A percentile compares a stretch with the other conserved stretches of the same genome.
Conservation (phyloP, 2,113 vertebrate genomes). For the Austrofundulus limnaeus region DNA sequence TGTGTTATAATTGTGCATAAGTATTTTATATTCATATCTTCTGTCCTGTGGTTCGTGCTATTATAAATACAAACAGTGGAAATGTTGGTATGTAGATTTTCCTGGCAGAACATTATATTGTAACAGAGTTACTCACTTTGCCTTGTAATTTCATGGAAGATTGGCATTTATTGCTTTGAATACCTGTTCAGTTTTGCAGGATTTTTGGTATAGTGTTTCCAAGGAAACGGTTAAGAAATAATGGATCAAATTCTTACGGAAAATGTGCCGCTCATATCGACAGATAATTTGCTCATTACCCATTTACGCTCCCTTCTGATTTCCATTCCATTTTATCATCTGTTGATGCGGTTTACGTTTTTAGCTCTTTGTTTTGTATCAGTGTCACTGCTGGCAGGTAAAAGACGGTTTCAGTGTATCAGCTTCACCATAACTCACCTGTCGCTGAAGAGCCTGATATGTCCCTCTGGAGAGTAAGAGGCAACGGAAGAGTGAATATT, state of each 20-base stretch:
- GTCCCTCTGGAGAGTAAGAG: not conserved
- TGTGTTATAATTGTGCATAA: no score
- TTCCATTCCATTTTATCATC: not conserved
- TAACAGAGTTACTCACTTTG: no score
- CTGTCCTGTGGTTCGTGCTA: no score
- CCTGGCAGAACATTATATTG: not conserved
- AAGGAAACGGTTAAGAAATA: not conserved
- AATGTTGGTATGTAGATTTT: not conserved
- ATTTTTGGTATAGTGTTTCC: no score
- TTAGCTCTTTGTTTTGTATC: not conserved
- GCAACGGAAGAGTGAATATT: not conserved
- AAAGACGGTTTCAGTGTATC: not conserved
- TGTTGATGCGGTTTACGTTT: not conserved
- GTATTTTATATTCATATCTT: no score
- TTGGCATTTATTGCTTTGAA: no score
- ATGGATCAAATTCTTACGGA: not conserved
- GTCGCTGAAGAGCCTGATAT: not conserved
- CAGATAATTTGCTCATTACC: not conserved
- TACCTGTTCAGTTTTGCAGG: no score
- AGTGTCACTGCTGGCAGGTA: not conserved
- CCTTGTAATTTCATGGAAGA: no score
- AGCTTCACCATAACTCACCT: constrained; percentile 1
- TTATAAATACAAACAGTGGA: no score
- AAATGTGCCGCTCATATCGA: not conserved
- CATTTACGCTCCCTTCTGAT: not conserved